Evolutionary conservation across 2,888 invertebrate genomes (phyloP).

Genomic region (Yponomeuta cagnagella): DNA sequence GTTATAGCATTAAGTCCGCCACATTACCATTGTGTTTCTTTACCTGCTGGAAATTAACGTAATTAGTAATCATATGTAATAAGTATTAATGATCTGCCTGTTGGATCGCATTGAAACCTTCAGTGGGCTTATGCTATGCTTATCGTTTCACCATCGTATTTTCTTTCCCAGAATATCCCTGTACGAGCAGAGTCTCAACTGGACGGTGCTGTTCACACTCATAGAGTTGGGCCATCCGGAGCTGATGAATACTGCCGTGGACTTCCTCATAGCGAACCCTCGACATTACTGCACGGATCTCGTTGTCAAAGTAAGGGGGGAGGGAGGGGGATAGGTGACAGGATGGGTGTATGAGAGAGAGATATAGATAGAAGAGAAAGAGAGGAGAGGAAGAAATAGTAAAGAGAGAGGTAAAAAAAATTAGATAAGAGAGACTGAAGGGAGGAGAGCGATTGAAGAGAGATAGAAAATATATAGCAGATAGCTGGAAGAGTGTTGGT

Average conservation of each 20-base stretch:
- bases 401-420: no score
- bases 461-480: no score
- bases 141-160: background rate
- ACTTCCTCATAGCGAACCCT: slow-evolving; percentile 51
- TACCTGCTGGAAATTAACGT: no score
- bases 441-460: no score
- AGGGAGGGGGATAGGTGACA: no score
- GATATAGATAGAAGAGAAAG: background rate
- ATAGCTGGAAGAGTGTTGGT: no score
- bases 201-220: slow-evolving; percentile 60
- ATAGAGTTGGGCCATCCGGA: slow-evolving; percentile 58
- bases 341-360: background rate
- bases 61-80: no score
- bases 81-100: no score
- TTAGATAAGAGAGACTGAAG: no score
- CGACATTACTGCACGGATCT: slow-evolving; percentile 60
- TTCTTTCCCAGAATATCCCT: slow-evolving; percentile 54
- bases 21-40: no score
- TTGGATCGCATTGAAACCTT: no score
- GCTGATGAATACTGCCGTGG: slow-evolving; percentile 53
- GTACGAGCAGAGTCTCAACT: slow-evolving; percentile 64
- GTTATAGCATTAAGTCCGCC: no score
- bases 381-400: background rate
- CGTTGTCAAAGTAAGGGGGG: slow-evolving; percentile 50
- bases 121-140: background rate